phyloP scores from a whole-genome alignment of 2,797 vertebrate species.

The Halcyon badia region DNA sequence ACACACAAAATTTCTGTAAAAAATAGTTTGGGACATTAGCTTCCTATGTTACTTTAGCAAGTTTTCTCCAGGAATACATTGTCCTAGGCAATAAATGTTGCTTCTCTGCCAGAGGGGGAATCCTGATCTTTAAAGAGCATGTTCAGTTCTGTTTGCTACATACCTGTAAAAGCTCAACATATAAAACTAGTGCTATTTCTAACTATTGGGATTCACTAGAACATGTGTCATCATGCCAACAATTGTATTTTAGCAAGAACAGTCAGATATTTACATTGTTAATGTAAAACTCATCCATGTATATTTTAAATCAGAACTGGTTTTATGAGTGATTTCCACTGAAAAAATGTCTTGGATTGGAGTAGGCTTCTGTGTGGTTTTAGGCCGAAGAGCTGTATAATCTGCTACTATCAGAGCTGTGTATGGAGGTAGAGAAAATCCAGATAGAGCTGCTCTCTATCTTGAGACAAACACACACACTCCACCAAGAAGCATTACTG shows the following conservation, averaged over 20 bases:
- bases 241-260: not conserved
- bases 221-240: not conserved
- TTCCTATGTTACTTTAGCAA: not conserved
- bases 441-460: not conserved
- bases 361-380: not conserved
- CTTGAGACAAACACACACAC: not conserved
- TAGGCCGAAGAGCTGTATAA: not conserved
- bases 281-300: not conserved
- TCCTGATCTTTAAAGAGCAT: not conserved
- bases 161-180: not conserved
- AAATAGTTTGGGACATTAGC: not conserved
- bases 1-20: not conserved
- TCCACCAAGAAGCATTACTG: not conserved
- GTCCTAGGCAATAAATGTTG: rapidly evolving
- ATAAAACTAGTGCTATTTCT: not conserved
- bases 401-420: not conserved
- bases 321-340: not conserved
- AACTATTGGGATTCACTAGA: not conserved
- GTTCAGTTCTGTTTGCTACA: not conserved
- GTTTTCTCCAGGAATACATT: not conserved
- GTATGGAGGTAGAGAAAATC: not conserved
- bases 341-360: not conserved
- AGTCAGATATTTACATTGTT: not conserved
- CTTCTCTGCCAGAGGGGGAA: not conserved
- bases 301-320: not conserved